A percentile compares a stretch with the other conserved stretches of the same genome.
Evolutionary conservation across 2,888 invertebrate genomes (phyloP).

Genomic region (Tinea trinotella): DNA sequence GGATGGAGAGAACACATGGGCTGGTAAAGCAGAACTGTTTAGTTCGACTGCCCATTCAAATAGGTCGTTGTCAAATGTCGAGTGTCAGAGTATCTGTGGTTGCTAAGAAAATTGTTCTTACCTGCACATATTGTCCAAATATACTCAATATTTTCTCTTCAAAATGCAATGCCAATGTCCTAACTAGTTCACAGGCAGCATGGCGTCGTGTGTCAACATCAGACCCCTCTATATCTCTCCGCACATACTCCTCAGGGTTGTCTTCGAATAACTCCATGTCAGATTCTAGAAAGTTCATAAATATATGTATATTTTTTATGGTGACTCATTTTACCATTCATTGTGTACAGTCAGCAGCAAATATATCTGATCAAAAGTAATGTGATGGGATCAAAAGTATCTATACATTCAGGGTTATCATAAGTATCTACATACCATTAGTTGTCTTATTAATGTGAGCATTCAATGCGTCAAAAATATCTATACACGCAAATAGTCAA

Average conservation of each 20-base stretch:
- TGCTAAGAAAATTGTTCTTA: no score
- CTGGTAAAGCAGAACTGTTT: no score
- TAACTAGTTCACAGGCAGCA: constrained; percentile 97
- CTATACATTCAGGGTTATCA: no score
- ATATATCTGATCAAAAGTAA: no score
- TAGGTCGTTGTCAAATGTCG: background rate
- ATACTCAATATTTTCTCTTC: constrained; percentile 90
- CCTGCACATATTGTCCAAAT: constrained; percentile 90
- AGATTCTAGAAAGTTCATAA: constrained; percentile 69
- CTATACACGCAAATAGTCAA: no score
- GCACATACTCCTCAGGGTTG: constrained; percentile 97
- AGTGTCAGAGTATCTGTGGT: no score
- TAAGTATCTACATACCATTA: no score
- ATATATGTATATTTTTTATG: background rate
- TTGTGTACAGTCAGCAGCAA: background rate
- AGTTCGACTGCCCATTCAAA: no score
- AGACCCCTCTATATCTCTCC: constrained; percentile 97
- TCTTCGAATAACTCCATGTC: constrained; percentile 98
- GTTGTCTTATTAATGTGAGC: no score
- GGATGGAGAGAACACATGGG: no score
- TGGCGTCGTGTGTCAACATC: constrained; percentile 97
- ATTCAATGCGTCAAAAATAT: no score
- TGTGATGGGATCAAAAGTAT: no score
- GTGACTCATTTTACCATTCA: background rate
- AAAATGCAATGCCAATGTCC: constrained; percentile 89